Evolutionary conservation across 2,797 vertebrate genomes (phyloP).

Genomic region (Sylvia borin): DNA sequence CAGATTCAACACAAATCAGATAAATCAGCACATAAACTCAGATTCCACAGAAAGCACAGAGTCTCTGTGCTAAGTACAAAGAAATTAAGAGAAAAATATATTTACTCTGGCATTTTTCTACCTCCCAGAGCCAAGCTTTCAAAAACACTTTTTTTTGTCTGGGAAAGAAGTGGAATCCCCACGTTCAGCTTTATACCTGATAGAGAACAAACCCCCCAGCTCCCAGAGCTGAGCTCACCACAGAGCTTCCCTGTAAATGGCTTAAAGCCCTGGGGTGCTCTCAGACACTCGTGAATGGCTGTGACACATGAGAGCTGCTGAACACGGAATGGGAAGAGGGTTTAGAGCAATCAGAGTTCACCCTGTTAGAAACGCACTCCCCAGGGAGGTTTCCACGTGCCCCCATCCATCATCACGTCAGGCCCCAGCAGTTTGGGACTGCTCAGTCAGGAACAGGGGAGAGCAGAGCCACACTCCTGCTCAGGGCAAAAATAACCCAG

Average conservation of each 20-base stretch:
- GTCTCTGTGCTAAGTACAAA: background rate
- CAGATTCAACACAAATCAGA: background rate
- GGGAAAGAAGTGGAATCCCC: background rate
- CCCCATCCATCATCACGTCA: background rate
- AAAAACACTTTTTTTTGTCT: background rate
- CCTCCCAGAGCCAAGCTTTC: background rate
- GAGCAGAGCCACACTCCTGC: background rate
- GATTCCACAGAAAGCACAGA: background rate
- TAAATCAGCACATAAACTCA: background rate
- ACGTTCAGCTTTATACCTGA: accelerated
- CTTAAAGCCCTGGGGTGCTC: background rate
- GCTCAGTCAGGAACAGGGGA: background rate
- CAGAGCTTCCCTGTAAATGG: no score
- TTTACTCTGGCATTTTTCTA: background rate
- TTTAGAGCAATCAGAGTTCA: background rate
- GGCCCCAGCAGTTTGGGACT: background rate
- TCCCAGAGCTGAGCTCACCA: background rate
- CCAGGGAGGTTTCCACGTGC: accelerated
- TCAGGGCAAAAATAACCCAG: accelerated
- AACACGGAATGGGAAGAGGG: accelerated
- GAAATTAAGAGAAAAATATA: background rate
- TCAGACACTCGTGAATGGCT: accelerated
- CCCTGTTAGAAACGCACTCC: background rate
- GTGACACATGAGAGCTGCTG: accelerated
- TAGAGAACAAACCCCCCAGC: accelerated